Conservation (phyloP, 1,140 invertebrate genomes). For the Penaeus indicus region DNA sequence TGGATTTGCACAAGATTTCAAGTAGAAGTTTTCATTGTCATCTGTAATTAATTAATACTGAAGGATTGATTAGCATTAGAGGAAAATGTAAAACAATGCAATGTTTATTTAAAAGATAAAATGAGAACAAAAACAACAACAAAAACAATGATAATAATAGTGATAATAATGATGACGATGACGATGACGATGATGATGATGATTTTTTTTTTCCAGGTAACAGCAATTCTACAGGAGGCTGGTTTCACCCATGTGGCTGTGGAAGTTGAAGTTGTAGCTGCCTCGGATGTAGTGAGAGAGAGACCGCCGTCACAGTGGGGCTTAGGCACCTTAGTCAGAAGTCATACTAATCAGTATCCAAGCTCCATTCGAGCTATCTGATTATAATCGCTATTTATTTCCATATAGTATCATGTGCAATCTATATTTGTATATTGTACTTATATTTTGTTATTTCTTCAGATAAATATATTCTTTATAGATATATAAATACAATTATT, state of each 20-base stretch:
- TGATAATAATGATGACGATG: no score
- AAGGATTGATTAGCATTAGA: no score
- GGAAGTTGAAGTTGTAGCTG: conserved; percentile 37
- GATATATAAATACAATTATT: no score
- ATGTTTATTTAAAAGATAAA: no score
- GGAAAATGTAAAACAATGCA: no score
- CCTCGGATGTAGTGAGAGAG: conserved; percentile 1
- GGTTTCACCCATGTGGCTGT: conserved; percentile 48
- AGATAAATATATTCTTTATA: conserved; percentile 3
- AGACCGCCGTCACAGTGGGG: conserved; percentile 46
- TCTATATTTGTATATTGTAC: conserved; percentile 2
- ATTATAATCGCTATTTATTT: background rate
- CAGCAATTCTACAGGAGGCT: conserved; percentile 46
- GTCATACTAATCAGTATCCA: conserved; percentile 31
- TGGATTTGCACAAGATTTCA: no score
- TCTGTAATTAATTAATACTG: no score
- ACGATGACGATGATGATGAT: background rate
- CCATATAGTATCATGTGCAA: background rate
- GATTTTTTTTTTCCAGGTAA: conserved; percentile 30
- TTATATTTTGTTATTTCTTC: background rate
- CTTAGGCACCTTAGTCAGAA: conserved; percentile 44
- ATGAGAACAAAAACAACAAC: no score
- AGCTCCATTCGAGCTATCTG: conserved; percentile 40
- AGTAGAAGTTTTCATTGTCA: no score
- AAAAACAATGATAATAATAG: no score